phyloP scores from a whole-genome alignment of 2,113 vertebrate species.

The Percina caprodes region DNA sequence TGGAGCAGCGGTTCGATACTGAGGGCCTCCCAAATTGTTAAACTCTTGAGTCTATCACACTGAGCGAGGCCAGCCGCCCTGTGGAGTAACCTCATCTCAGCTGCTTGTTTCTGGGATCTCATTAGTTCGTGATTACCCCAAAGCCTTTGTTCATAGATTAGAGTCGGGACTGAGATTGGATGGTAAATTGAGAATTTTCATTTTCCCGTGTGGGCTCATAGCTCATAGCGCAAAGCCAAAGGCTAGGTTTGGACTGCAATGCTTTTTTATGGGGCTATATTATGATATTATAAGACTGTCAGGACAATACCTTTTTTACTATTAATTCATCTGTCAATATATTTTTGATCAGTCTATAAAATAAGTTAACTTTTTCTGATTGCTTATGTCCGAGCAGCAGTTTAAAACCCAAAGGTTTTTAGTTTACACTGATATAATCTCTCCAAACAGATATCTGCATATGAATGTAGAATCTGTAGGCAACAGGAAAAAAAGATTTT shows the following conservation, averaged over 20 bases:
- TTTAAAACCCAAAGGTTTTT: background rate
- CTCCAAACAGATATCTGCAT: too few species aligned
- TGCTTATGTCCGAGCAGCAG: background rate
- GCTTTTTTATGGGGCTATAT: background rate
- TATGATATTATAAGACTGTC: background rate
- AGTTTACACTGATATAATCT: background rate
- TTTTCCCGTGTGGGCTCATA: slow-evolving; percentile 1
- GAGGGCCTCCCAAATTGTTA: slow-evolving; percentile 30
- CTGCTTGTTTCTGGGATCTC: slow-evolving; percentile 36
- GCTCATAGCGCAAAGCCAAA: background rate
- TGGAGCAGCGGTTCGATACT: background rate
- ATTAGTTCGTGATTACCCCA: slow-evolving; percentile 26
- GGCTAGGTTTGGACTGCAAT: background rate
- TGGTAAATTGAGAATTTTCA: slow-evolving; percentile 10
- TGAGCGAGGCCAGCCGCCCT: slow-evolving; percentile 5
- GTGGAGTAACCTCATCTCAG: slow-evolving; percentile 13
- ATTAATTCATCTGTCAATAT: background rate
- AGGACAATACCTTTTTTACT: background rate
- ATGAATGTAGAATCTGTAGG: too few species aligned
- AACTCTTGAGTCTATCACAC: slow-evolving; percentile 29
- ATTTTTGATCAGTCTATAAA: background rate
- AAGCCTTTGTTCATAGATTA: slow-evolving; percentile 4
- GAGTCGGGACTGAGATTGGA: background rate
- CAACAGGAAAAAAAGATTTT: too few species aligned
- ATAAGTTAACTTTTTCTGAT: background rate